Conservation (phyloP, 2,113 vertebrate genomes). For the Todiramphus saurophagus region DNA sequence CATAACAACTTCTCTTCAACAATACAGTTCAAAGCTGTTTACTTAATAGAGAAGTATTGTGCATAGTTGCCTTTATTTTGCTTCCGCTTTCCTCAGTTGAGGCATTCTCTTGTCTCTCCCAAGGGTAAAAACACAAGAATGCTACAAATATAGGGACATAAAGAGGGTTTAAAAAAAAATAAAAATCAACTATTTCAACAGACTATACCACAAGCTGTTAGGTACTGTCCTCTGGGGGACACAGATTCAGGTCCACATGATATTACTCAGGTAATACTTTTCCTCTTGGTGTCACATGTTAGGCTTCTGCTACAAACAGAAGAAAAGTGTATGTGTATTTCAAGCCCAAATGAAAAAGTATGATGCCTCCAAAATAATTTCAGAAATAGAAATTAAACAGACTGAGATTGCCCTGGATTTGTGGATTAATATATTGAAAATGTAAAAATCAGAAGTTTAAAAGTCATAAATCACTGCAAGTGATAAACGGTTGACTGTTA, state of each 20-base stretch:
- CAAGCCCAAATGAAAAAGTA: background rate
- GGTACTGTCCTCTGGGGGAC: conserved; percentile 27
- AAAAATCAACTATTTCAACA: conserved; percentile 25
- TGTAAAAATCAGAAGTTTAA: background rate
- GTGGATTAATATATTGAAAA: background rate
- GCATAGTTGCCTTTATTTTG: background rate
- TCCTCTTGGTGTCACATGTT: background rate
- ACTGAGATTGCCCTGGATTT: background rate
- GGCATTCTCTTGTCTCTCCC: conserved; percentile 12
- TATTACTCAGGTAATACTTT: conserved; percentile 4
- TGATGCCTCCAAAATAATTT: background rate
- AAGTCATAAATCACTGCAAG: background rate
- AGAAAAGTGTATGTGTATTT: background rate
- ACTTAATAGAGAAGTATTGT: background rate
- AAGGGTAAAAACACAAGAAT: conserved; percentile 43
- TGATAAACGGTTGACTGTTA: background rate
- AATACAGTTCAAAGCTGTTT: background rate
- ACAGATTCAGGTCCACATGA: background rate
- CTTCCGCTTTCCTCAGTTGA: background rate
- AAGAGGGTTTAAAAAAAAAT: background rate
- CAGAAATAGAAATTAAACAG: background rate
- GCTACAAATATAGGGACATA: background rate
- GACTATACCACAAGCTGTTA: conserved; percentile 1
- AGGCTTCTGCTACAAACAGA: background rate
- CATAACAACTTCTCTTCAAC: background rate